Evolutionary conservation across 2,797 vertebrate species (phyloP).

Genomic region (Gallinago solitaria): DNA sequence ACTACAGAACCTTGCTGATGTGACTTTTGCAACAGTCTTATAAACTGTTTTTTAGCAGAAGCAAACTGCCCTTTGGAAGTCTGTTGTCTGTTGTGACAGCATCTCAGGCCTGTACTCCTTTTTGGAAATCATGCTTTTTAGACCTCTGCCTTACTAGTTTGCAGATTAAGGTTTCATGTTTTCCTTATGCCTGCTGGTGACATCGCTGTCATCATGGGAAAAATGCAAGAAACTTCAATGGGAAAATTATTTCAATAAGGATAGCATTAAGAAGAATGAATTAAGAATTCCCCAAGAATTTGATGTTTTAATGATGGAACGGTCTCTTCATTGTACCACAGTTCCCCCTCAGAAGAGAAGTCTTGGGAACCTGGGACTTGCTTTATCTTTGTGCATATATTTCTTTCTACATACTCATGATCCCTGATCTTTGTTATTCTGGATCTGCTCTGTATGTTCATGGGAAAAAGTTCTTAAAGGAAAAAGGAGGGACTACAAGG

Average conservation of each 20-base stretch:
- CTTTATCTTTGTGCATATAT: background rate
- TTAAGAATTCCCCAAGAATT: background rate
- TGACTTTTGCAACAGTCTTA: background rate
- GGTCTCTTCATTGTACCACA: background rate
- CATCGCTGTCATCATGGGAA: background rate
- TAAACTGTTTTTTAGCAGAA: background rate
- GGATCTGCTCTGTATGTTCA: background rate
- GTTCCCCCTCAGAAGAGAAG: background rate
- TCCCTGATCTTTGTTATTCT: background rate
- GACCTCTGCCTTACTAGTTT: background rate
- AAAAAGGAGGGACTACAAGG: background rate
- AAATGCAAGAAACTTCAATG: background rate
- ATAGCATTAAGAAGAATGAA: background rate
- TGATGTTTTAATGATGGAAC: background rate
- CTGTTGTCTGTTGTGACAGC: background rate
- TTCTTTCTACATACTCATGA: background rate
- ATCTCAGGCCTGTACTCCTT: background rate
- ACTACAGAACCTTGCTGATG: background rate
- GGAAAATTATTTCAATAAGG: background rate
- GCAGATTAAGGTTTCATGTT: background rate
- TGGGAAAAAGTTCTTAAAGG: background rate
- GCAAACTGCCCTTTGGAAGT: background rate
- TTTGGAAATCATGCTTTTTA: background rate
- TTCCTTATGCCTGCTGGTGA: background rate
- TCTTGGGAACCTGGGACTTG: background rate